Evolutionary conservation across 2,888 invertebrate genomes (phyloP).

Genomic region (Julus scanicus): DNA sequence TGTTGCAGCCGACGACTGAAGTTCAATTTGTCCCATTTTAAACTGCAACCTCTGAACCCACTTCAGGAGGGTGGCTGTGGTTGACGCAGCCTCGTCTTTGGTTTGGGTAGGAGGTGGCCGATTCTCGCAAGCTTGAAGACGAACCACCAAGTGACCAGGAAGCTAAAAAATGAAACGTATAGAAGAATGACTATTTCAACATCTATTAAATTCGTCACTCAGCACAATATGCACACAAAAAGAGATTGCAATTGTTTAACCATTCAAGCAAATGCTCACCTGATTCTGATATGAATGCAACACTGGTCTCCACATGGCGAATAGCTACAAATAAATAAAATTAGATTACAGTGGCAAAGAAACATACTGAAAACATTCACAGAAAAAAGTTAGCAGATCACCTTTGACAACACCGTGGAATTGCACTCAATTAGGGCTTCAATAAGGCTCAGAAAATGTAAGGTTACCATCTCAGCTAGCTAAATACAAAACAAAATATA

Average conservation of each 20-base stretch:
- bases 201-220: neutral
- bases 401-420: constrained; percentile 89
- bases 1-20: constrained; percentile 90
- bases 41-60: constrained; percentile 95
- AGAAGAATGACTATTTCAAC: neutral
- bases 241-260: too few species aligned
- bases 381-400: constrained; percentile 64
- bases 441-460: constrained; percentile 93
- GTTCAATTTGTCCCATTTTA: constrained; percentile 97
- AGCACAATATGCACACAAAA: too few species aligned
- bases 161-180: constrained; percentile 71
- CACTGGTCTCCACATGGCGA: constrained; percentile 97
- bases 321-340: constrained; percentile 64
- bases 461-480: constrained; percentile 97
- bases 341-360: too few species aligned
- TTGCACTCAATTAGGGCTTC: constrained; percentile 96
- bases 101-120: constrained; percentile 73
- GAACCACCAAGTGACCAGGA: constrained; percentile 86
- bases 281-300: constrained; percentile 89
- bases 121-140: constrained; percentile 88
- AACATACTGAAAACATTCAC: too few species aligned
- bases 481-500: constrained; percentile 65
- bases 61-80: constrained; percentile 68
- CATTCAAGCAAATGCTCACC: constrained; percentile 66
- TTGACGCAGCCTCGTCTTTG: constrained; percentile 65